A percentile compares a stretch with the other conserved stretches of the same genome.
phyloP scores from a whole-genome alignment of 2,113 vertebrate species.

The Podarcis raffonei region DNA sequence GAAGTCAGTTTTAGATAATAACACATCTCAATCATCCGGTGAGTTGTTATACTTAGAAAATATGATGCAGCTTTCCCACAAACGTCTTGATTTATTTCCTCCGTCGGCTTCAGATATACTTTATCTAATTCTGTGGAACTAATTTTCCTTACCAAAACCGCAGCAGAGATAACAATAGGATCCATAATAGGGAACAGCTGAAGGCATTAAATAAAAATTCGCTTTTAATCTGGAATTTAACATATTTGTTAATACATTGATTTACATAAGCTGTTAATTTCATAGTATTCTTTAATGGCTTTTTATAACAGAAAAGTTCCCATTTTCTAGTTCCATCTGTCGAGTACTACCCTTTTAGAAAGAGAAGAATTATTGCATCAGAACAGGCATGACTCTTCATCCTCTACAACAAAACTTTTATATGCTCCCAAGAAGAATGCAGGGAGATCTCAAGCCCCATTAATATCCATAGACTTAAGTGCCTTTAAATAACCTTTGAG shows the following conservation, averaged over 20 bases:
- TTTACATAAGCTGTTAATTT: background rate
- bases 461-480: background rate
- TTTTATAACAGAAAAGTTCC: background rate
- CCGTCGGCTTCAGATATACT: background rate
- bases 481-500: background rate
- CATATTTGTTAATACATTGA: constrained; percentile 4
- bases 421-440: background rate
- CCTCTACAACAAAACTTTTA: background rate
- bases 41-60: background rate
- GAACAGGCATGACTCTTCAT: background rate
- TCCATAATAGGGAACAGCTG: background rate
- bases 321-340: background rate
- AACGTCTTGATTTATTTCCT: background rate
- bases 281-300: background rate
- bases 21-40: background rate
- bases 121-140: background rate
- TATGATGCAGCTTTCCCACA: background rate
- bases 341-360: background rate
- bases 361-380: background rate
- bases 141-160: background rate
- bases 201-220: constrained; percentile 17
- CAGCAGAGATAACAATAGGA: background rate
- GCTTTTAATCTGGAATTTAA: background rate
- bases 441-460: constrained; percentile 11
- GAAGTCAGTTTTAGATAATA: background rate